A percentile compares a stretch with the other conserved stretches of the same genome.
phyloP scores from a whole-genome alignment of 2,888 invertebrate species.

The Nysson spinosus region DNA sequence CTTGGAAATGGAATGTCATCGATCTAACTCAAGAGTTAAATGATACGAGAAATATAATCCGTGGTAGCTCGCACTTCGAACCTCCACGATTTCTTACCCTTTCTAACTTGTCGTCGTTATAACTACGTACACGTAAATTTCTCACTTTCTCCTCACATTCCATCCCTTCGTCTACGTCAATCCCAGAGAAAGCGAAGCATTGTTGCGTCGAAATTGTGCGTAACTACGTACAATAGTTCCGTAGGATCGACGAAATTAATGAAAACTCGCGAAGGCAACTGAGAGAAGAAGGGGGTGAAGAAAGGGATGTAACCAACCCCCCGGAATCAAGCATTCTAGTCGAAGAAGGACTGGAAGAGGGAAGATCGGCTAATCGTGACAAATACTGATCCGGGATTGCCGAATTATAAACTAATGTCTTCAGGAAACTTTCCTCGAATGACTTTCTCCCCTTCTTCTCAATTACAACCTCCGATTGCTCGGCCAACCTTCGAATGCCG shows the following conservation, averaged over 20 bases:
- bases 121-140: conserved; percentile 60
- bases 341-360: conserved; percentile 11
- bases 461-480: conserved; percentile 42
- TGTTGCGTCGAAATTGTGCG: conserved; percentile 73
- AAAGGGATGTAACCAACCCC: conserved; percentile 51
- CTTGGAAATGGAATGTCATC: conserved; percentile 44
- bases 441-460: conserved; percentile 62
- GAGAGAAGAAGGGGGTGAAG: conserved; percentile 57
- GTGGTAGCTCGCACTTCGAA: conserved; percentile 47
- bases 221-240: conserved; percentile 74
- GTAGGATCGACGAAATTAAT: conserved; percentile 72
- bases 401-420: conserved; percentile 76
- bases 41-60: conserved; percentile 71
- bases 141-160: conserved; percentile 20
- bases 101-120: conserved; percentile 47
- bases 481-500: conserved; percentile 24
- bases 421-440: conserved; percentile 67
- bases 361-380: conserved; percentile 75
- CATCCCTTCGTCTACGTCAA: conserved; percentile 58
- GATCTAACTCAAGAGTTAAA: conserved; percentile 65
- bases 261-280: conserved; percentile 66
- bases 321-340: conserved; percentile 40
- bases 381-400: conserved; percentile 76
- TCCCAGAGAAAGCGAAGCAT: conserved; percentile 60
- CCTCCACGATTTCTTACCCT: conserved; percentile 56